These are phyloP conservation scores for Gallinago solitaria DNA, from an alignment of 2,797 vertebrate genomes.

Conservation along the genomic window DNA sequence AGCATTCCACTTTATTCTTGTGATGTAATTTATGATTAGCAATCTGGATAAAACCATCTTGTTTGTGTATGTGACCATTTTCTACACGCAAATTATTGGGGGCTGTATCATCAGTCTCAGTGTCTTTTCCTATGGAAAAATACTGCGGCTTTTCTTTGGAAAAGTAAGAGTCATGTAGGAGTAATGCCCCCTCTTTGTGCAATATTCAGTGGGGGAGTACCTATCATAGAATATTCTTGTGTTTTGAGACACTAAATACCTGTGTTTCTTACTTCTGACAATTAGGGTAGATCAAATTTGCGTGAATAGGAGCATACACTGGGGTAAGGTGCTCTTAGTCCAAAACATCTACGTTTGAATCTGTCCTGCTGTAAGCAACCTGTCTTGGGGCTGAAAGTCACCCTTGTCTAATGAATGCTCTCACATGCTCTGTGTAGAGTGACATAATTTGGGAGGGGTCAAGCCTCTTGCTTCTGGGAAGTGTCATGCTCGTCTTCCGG, in stretches of 20 bases:
- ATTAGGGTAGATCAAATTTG: neutral
- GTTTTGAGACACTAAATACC: neutral
- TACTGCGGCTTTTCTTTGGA: neutral
- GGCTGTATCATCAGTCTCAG: neutral
- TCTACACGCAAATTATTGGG: neutral
- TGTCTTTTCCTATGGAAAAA: neutral
- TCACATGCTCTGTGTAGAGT: neutral
- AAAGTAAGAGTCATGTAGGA: neutral
- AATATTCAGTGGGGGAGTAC: neutral
- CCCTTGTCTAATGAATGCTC: neutral
- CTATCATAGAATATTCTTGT: neutral
- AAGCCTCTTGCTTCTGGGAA: neutral
- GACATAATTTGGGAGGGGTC: neutral
- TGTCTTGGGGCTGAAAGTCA: neutral
- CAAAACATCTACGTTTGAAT: accelerated
- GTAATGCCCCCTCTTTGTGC: neutral
- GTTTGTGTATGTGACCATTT: neutral
- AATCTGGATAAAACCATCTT: neutral
- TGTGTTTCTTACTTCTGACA: neutral
- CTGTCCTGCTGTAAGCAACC: neutral
- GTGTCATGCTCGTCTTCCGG: neutral
- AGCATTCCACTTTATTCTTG: neutral
- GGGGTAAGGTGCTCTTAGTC: neutral
- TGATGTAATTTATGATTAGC: neutral
- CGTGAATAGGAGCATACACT: neutral